Conservation (phyloP, 2,888 invertebrate species). For the Acleris literana region DNA sequence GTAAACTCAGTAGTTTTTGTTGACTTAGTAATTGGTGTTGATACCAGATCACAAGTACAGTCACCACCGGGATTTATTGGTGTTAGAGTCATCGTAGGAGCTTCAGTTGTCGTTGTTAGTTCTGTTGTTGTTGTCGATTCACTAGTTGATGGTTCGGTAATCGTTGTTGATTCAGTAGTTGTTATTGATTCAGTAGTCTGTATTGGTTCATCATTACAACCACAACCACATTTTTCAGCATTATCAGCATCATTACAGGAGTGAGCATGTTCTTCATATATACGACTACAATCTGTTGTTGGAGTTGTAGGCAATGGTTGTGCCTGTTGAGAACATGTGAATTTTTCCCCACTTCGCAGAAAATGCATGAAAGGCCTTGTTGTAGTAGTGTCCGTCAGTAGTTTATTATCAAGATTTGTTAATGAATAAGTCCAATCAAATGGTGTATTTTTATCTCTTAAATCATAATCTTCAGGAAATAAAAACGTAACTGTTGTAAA, state of each 20-base stretch:
- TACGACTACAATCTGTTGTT: too few relatives aligned
- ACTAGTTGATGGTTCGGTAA: slow-evolving; percentile 8
- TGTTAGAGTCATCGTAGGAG: background rate
- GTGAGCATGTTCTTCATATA: background rate
- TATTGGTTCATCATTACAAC: background rate
- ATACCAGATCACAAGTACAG: background rate
- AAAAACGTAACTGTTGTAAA: too few relatives aligned
- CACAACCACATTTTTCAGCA: slow-evolving; percentile 6
- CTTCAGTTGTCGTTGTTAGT: background rate
- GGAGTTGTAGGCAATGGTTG: background rate
- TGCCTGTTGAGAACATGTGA: background rate
- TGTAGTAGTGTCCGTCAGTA: background rate
- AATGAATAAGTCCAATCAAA: slow-evolving; percentile 1
- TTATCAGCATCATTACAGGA: background rate
- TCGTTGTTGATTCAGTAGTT: slow-evolving; percentile 19
- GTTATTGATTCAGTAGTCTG: too few relatives aligned
- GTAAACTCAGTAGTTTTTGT: slow-evolving; percentile 8
- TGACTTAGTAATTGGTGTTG: slow-evolving; percentile 16
- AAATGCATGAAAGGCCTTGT: background rate
- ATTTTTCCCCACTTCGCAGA: background rate
- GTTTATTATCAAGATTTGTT: background rate
- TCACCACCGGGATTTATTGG: background rate
- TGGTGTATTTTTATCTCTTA: too few relatives aligned
- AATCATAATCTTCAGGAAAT: too few relatives aligned
- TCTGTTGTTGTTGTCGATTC: background rate